These are phyloP conservation scores for Oryzaephilus surinamensis DNA, from an alignment of 1,140 invertebrate species.

Conservation along the genomic window DNA sequence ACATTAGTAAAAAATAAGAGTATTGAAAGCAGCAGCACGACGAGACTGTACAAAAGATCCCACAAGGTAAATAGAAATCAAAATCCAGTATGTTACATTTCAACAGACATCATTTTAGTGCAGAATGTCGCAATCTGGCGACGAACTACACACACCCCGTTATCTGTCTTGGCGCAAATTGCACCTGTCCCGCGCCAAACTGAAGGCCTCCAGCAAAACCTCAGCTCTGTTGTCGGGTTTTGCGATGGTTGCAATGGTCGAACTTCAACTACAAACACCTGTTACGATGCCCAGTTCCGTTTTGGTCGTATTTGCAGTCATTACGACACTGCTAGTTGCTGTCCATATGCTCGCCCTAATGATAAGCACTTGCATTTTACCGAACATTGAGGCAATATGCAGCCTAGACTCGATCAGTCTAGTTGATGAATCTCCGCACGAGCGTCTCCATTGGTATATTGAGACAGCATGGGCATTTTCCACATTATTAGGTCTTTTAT, in stretches of 20 bases:
- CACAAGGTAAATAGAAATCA: constrained; percentile 19
- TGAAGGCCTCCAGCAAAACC: constrained; percentile 94
- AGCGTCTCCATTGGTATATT: constrained; percentile 86
- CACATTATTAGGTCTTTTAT: constrained; percentile 81
- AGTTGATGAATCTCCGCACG: constrained; percentile 79
- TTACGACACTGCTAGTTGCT: constrained; percentile 90
- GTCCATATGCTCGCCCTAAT: constrained; percentile 97
- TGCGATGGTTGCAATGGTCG: constrained; percentile 92
- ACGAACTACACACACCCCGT: constrained; percentile 67
- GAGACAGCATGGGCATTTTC: constrained; percentile 97
- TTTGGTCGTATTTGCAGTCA: constrained; percentile 87
- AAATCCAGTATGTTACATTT: background rate
- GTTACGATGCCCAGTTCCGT: constrained; percentile 53
- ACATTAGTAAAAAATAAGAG: constrained; percentile 11
- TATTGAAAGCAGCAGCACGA: constrained; percentile 7
- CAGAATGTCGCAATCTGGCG: constrained; percentile 58
- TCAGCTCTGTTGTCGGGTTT: constrained; percentile 93
- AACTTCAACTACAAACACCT: constrained; percentile 29
- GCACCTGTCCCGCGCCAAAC: constrained; percentile 84
- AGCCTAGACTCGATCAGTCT: constrained; percentile 75
- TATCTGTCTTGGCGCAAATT: constrained; percentile 85
- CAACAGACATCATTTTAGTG: constrained; percentile 16
- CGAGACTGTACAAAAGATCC: constrained; percentile 13
- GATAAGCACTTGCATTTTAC: constrained; percentile 98
- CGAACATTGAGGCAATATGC: constrained; percentile 83